phyloP scores from a whole-genome alignment of 2,797 vertebrate species.

The Australoheros facetus region DNA sequence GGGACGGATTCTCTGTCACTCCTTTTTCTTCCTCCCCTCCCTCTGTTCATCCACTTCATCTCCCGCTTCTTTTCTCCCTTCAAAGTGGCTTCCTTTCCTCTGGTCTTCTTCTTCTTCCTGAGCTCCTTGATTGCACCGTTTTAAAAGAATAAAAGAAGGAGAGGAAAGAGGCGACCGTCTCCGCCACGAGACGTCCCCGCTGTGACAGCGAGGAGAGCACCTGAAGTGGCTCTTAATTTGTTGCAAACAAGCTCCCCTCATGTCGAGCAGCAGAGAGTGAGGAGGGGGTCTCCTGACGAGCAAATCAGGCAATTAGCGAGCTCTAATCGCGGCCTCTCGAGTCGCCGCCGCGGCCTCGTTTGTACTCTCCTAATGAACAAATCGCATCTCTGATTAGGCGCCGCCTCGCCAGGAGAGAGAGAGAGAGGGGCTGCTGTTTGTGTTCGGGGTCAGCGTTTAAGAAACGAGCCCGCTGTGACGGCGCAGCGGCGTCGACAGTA shows the following conservation, averaged over 20 bases:
- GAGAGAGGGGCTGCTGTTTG: slow-evolving; percentile 61
- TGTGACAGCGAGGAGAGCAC: slow-evolving; percentile 80
- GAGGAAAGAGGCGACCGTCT: background rate
- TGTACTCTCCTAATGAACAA: slow-evolving; percentile 97
- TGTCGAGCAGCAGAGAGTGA: slow-evolving; percentile 49
- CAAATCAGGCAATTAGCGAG: slow-evolving; percentile 92
- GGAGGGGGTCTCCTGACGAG: slow-evolving; percentile 41
- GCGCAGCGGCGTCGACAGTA: slow-evolving; percentile 8
- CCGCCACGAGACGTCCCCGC: slow-evolving; percentile 57
- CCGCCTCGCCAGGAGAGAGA: slow-evolving; percentile 42
- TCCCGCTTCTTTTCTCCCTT: slow-evolving; percentile 48
- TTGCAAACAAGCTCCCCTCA: slow-evolving; percentile 56
- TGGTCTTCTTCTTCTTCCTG: slow-evolving; percentile 48
- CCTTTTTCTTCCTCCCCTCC: slow-evolving; percentile 19
- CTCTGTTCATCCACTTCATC: slow-evolving; percentile 43
- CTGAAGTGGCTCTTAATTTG: slow-evolving; percentile 88
- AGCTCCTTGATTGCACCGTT: slow-evolving; percentile 84
- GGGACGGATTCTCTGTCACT: slow-evolving; percentile 67
- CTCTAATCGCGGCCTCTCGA: slow-evolving; percentile 86
- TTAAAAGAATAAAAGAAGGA: slow-evolving; percentile 7
- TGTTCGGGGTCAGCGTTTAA: slow-evolving; percentile 1
- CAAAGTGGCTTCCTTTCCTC: slow-evolving; percentile 80
- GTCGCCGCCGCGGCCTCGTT: slow-evolving; percentile 88
- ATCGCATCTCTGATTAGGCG: slow-evolving; percentile 92
- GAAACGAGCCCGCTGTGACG: slow-evolving; percentile 3